These are phyloP conservation scores for Rotaria sp. DNA, from an alignment of 2,888 invertebrate genomes.

Conservation along the genomic window DNA sequence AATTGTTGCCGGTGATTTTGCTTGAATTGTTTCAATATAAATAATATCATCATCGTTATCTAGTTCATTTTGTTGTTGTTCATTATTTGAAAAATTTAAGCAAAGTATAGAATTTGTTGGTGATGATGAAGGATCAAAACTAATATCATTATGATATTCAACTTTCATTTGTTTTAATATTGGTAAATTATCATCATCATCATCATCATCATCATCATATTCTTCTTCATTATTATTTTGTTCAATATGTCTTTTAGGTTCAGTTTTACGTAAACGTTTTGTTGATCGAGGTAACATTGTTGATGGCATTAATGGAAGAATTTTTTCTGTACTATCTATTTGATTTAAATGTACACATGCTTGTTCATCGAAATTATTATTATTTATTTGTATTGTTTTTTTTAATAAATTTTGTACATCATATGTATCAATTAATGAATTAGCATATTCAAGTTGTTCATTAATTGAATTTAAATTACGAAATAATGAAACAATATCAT, in stretches of 20 bases:
- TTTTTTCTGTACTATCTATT: background rate
- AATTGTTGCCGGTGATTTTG: background rate
- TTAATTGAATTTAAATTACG: background rate
- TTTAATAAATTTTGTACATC: slow-evolving; percentile 24
- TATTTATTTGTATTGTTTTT: background rate
- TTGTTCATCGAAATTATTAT: background rate
- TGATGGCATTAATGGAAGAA: background rate
- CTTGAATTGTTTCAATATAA: background rate
- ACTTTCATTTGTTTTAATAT: background rate
- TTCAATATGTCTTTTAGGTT: background rate
- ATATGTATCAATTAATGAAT: background rate
- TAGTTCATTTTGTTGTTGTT: background rate
- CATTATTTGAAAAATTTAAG: background rate
- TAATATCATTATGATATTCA: background rate
- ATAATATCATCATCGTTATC: background rate
- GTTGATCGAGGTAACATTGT: background rate
- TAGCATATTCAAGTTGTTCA: background rate
- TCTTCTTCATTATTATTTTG: background rate
- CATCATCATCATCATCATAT: background rate
- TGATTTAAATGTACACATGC: background rate
- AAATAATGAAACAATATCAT: background rate
- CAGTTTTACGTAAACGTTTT: background rate
- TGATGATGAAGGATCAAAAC: background rate
- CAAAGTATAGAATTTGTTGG: background rate
- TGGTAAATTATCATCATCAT: background rate